Evolutionary conservation across 2,888 invertebrate species (phyloP).

Genomic region (Brachyptera putata): DNA sequence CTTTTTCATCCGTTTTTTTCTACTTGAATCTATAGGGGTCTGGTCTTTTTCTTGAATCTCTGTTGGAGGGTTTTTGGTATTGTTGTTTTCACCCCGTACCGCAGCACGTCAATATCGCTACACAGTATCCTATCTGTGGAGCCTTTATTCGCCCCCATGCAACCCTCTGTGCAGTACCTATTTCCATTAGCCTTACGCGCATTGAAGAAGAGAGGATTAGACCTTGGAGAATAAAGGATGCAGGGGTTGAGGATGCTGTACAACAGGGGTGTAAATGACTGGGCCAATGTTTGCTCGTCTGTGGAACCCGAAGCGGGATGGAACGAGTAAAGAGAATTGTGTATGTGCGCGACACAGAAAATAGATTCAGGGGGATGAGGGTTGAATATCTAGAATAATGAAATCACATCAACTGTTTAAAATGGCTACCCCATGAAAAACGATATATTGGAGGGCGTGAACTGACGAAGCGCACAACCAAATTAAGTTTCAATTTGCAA

Average conservation of each 20-base stretch:
- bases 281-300: conserved; percentile 31
- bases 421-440: conserved; percentile 31
- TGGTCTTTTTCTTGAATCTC: conserved; percentile 3
- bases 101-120: conserved; percentile 9
- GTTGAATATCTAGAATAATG: conserved; percentile 30
- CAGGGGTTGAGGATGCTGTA: conserved; percentile 17
- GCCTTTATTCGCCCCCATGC: not conserved
- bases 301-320: conserved; percentile 3
- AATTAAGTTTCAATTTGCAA: conserved; percentile 32
- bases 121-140: conserved; percentile 23
- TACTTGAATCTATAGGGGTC: conserved; percentile 15
- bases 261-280: conserved; percentile 34
- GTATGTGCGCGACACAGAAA: conserved; percentile 17
- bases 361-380: conserved; percentile 19
- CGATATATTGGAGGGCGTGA: conserved; percentile 24
- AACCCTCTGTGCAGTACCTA: conserved; percentile 9
- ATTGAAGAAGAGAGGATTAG: conserved; percentile 29
- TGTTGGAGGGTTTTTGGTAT: conserved; percentile 17
- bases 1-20: conserved; percentile 14
- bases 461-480: conserved; percentile 22
- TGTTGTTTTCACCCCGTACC: conserved; percentile 23
- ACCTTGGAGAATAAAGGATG: conserved; percentile 27
- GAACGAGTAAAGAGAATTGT: not conserved
- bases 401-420: conserved; percentile 34
- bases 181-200: conserved; percentile 31